Conservation (phyloP, 2,888 invertebrate species). For the Dryomyza anilis region DNA sequence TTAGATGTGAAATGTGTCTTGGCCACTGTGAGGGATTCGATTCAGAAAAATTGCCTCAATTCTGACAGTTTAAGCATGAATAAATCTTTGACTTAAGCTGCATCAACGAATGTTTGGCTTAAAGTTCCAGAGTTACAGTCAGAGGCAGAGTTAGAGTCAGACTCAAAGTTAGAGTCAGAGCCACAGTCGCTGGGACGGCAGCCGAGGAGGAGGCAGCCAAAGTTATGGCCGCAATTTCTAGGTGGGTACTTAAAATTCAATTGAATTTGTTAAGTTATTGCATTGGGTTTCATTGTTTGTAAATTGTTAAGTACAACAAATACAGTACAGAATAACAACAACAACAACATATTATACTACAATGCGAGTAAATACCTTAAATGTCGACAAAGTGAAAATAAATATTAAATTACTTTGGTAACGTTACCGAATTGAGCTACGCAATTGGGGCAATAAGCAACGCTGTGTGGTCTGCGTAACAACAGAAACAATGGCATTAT, state of each 20-base stretch:
- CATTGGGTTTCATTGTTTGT: constrained; percentile 57
- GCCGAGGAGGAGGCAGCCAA: background rate
- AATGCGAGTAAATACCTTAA: background rate
- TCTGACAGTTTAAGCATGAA: constrained; percentile 27
- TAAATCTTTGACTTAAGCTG: constrained; percentile 19
- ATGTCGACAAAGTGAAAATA: background rate
- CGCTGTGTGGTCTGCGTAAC: background rate
- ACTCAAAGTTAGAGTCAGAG: no score
- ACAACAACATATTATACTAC: constrained; percentile 16
- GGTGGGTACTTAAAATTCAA: constrained; percentile 55
- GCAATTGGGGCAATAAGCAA: no score
- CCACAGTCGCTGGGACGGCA: background rate
- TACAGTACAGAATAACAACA: background rate
- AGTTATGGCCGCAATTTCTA: constrained; percentile 16
- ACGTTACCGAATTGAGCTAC: no score
- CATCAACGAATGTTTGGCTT: background rate
- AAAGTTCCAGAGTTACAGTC: no score
- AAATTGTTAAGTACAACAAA: constrained; percentile 41
- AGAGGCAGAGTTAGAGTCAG: no score
- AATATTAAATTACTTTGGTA: constrained; percentile 10
- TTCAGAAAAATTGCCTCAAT: constrained; percentile 25
- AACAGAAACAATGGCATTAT: background rate
- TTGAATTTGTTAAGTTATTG: constrained; percentile 57
- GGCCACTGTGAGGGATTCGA: constrained; percentile 2
- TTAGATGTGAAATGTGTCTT: background rate